Percentiles rank a stretch among this genome's conserved stretches.
Evolutionary conservation across 30 jellyfish, hydroid and myxozoan species (phyloP).

Genomic region (Aurelia aurita): DNA sequence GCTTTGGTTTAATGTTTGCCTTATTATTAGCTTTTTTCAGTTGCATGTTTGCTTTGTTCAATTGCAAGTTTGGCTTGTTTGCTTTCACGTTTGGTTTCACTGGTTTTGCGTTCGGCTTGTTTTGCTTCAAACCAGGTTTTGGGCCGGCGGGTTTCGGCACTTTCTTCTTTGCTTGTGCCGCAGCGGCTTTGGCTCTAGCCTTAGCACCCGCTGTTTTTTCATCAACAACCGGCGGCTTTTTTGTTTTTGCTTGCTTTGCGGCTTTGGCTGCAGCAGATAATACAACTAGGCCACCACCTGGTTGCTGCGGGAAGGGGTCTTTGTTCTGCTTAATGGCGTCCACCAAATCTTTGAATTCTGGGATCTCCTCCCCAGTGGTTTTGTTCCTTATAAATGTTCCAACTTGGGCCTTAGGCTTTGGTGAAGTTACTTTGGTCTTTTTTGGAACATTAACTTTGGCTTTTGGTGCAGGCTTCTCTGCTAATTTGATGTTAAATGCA

Average conservation of each 20-base stretch:
- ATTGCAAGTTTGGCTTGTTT: not conserved
- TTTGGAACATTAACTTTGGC: not conserved
- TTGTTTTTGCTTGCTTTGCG: not conserved
- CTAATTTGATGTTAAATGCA: slow-evolving; percentile 39
- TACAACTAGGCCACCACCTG: slow-evolving; percentile 38
- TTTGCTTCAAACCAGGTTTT: slow-evolving; percentile 3
- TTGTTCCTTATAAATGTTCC: slow-evolving; percentile 9
- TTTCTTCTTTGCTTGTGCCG: slow-evolving; percentile 27
- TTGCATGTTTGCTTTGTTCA: not conserved
- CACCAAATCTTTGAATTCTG: slow-evolving; percentile 63
- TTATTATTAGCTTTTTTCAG: not conserved
- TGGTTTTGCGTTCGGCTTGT: not conserved
- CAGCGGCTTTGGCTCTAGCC: slow-evolving; percentile 8
- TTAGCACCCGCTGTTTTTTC: not conserved
- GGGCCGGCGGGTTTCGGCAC: slow-evolving; percentile 1
- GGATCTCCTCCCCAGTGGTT: slow-evolving; percentile 34
- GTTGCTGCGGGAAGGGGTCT: slow-evolving; percentile 55
- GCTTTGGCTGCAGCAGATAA: not conserved
- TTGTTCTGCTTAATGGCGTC: slow-evolving; percentile 51
- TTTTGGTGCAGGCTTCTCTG: not conserved
- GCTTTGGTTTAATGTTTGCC: slow-evolving; percentile 2
- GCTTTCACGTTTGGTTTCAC: not conserved
- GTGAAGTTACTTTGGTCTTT: not conserved
- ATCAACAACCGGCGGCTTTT: not conserved
- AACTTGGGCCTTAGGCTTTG: slow-evolving; percentile 9